Evolutionary conservation across 2,888 invertebrate species (phyloP).

Genomic region (Drosophila fulvimacula): DNA sequence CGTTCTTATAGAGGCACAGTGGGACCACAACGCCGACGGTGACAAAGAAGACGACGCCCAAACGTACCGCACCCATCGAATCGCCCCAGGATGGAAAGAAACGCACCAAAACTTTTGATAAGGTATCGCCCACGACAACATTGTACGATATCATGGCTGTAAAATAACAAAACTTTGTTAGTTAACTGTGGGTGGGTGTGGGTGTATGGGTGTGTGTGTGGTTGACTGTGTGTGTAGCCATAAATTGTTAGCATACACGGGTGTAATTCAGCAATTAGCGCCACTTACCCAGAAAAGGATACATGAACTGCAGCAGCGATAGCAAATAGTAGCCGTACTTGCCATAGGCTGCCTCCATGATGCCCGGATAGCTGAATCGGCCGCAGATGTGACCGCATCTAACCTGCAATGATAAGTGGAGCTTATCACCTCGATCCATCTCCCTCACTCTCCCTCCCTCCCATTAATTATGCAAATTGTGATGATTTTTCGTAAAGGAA

Average conservation of each 20-base stretch:
- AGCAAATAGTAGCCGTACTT: constrained; percentile 91
- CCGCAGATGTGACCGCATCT: constrained; percentile 90
- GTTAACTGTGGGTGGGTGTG: neutral
- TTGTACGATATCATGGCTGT: constrained; percentile 95
- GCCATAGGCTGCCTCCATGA: constrained; percentile 93
- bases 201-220: neutral
- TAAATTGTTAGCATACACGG: constrained; percentile 1
- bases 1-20: constrained; percentile 91
- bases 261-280: constrained; percentile 43
- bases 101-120: constrained; percentile 92
- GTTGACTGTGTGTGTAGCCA: neutral
- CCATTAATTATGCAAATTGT: constrained; percentile 57
- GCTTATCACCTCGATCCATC: constrained; percentile 6
- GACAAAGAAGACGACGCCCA: constrained; percentile 88
- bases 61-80: constrained; percentile 84
- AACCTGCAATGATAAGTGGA: constrained; percentile 74
- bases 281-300: constrained; percentile 91
- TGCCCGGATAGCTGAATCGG: constrained; percentile 90
- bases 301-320: constrained; percentile 91
- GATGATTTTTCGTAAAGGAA: constrained; percentile 38
- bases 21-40: constrained; percentile 91
- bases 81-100: constrained; percentile 86
- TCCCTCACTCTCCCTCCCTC: neutral
- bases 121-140: constrained; percentile 93
- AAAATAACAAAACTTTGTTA: constrained; percentile 70